phyloP scores from a whole-genome alignment of 2,888 invertebrate genomes.

The Myopa testacea region DNA sequence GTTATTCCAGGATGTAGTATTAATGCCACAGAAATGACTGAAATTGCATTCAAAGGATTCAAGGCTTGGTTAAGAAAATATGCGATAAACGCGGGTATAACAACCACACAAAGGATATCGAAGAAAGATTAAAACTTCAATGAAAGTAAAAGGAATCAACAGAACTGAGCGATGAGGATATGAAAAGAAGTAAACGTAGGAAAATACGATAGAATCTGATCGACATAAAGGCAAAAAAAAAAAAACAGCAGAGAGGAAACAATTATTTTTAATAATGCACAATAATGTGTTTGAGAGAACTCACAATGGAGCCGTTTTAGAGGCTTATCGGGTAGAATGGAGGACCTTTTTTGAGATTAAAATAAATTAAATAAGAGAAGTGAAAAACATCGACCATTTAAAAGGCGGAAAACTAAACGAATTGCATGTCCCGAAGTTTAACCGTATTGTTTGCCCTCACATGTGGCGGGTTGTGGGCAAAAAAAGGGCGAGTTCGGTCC shows the following conservation, averaged over 20 bases:
- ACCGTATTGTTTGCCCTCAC: neutral
- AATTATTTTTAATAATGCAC: neutral
- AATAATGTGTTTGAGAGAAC: too few species aligned
- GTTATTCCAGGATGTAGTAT: conserved; percentile 7
- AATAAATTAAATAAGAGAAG: neutral
- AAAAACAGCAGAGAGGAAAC: neutral
- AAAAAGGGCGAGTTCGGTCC: too few species aligned
- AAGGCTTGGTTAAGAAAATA: too few species aligned
- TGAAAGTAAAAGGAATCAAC: neutral
- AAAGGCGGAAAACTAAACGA: too few species aligned
- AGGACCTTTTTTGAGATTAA: neutral
- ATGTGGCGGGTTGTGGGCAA: neutral
- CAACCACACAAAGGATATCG: conserved; percentile 1
- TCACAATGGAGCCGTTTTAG: too few species aligned
- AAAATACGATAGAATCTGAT: neutral
- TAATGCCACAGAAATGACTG: neutral
- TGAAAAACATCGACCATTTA: neutral
- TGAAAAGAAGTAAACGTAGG: neutral
- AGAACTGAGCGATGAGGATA: neutral
- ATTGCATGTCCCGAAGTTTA: too few species aligned
- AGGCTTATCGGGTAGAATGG: too few species aligned
- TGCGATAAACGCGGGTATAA: neutral
- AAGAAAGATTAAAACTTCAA: neutral
- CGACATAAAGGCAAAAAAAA: neutral
- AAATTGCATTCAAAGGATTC: neutral